Percentiles rank a stretch among this genome's conserved stretches.
phyloP scores from a whole-genome alignment of 2,888 invertebrate genomes.

The Laspeyria flexula region DNA sequence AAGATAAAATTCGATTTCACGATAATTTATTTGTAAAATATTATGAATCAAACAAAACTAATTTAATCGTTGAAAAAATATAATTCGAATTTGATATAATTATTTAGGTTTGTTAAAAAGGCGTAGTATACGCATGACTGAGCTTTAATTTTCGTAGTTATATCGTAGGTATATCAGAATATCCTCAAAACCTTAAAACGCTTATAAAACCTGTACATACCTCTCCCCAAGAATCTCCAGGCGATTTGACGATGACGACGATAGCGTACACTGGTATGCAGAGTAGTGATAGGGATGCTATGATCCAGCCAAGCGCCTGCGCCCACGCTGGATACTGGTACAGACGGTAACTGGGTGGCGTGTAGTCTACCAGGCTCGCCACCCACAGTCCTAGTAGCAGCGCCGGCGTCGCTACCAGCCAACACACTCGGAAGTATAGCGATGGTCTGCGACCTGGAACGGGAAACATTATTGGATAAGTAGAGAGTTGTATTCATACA shows the following conservation, averaged over 20 bases:
- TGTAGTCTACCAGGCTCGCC: slow-evolving; percentile 94
- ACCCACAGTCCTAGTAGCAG: slow-evolving; percentile 95
- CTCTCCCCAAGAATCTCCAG: slow-evolving; percentile 90
- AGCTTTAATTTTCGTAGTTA: too few species aligned
- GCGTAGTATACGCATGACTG: too few species aligned
- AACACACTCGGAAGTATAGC: slow-evolving; percentile 93
- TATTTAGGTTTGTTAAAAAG: too few species aligned
- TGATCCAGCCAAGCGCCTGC: slow-evolving; percentile 94
- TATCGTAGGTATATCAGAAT: too few species aligned
- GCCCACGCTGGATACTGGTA: slow-evolving; percentile 95
- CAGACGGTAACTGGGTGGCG: slow-evolving; percentile 93
- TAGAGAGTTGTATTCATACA: too few species aligned
- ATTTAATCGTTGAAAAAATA: too few species aligned
- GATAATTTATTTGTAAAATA: too few species aligned
- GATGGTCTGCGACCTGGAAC: slow-evolving; percentile 88
- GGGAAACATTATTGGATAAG: neutral
- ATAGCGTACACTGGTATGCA: slow-evolving; percentile 95
- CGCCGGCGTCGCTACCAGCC: slow-evolving; percentile 93
- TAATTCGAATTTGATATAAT: too few species aligned
- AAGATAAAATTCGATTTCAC: too few species aligned
- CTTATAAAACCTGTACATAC: too few species aligned
- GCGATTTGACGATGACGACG: slow-evolving; percentile 89
- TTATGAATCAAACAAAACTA: too few species aligned
- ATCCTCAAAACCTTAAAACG: too few species aligned
- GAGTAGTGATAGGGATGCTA: slow-evolving; percentile 92